Percentiles rank a stretch among this genome's conserved stretches.
These are phyloP conservation scores for Nanorana parkeri DNA, from an alignment of 2,113 vertebrate genomes.

Conservation along the genomic window DNA sequence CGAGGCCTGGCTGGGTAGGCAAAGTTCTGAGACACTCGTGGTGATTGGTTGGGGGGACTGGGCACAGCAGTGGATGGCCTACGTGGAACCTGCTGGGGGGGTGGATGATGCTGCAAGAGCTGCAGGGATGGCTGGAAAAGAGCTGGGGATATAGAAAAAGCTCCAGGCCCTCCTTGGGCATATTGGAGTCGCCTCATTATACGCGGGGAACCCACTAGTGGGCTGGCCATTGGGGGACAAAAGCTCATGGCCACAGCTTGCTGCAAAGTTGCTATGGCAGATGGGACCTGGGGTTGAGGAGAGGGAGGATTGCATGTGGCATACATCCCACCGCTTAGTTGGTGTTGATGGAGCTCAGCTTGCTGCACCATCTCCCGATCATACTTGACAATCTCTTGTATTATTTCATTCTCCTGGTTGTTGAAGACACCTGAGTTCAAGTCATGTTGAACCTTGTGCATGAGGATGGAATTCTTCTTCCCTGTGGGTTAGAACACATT, in stretches of 20 bases:
- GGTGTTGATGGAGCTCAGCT: slow-evolving; percentile 78
- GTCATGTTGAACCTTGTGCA: slow-evolving; percentile 97
- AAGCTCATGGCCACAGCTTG: slow-evolving; percentile 97
- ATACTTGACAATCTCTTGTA: slow-evolving; percentile 98
- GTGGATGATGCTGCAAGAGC: slow-evolving; percentile 69
- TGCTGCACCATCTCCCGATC: slow-evolving; percentile 97
- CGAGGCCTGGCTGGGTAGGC: slow-evolving; percentile 77
- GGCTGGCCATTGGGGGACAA: slow-evolving; percentile 87
- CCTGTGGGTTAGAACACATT: slow-evolving; percentile 71
- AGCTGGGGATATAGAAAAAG: slow-evolving; percentile 79
- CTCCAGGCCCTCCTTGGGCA: slow-evolving; percentile 78
- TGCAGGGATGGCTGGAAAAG: slow-evolving; percentile 76
- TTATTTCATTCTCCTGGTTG: slow-evolving; percentile 97
- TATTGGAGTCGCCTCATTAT: slow-evolving; percentile 87
- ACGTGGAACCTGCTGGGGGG: slow-evolving; percentile 64
- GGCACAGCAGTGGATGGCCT: slow-evolving; percentile 61
- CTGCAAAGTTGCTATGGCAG: slow-evolving; percentile 91
- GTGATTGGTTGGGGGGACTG: slow-evolving; percentile 69
- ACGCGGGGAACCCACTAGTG: slow-evolving; percentile 84
- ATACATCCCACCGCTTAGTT: slow-evolving; percentile 66
- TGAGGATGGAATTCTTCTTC: slow-evolving; percentile 94
- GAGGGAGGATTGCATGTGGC: slow-evolving; percentile 76
- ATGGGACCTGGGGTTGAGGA: slow-evolving; percentile 77
- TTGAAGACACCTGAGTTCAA: slow-evolving; percentile 96
- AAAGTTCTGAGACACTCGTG: slow-evolving; percentile 80